Percentiles rank a stretch among this genome's conserved stretches.
phyloP scores from a whole-genome alignment of 37 sponge, comb jelly and placozoan species.

The Dysidea cf. avara region DNA sequence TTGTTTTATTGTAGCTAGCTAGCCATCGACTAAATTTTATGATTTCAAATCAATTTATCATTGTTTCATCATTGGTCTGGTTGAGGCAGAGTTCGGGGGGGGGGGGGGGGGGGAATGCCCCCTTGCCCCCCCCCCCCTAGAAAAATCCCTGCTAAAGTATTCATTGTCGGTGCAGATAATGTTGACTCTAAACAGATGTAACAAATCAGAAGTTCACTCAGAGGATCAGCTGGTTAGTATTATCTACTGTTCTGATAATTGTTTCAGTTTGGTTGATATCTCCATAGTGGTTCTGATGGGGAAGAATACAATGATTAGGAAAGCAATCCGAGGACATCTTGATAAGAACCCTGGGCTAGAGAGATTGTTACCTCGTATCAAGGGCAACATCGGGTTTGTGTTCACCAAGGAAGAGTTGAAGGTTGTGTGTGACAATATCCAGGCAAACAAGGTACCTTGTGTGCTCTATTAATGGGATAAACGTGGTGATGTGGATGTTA shows the following conservation, averaged over 20 bases:
- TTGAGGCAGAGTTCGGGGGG: no score
- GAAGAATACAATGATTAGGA: constrained; percentile 98
- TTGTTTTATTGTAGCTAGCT: no score
- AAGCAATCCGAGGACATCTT: constrained; percentile 84
- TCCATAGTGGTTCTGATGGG: constrained; percentile 60
- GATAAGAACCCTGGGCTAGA: constrained; percentile 86
- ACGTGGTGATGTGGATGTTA: constrained; percentile 24
- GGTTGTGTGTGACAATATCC: constrained; percentile 80
- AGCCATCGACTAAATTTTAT: no score
- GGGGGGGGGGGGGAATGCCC: no score
- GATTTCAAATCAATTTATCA: no score
- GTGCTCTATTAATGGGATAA: no score
- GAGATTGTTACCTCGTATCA: constrained; percentile 85
- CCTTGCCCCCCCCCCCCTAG: no score
- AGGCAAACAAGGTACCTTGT: constrained; percentile 84
- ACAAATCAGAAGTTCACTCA: constrained; percentile 89
- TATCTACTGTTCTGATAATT: background rate
- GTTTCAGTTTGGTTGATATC: background rate
- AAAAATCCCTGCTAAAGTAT: no score
- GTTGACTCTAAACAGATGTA: constrained; percentile 99
- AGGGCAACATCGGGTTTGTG: constrained; percentile 95
- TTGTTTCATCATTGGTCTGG: no score
- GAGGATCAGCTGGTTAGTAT: constrained; percentile 67
- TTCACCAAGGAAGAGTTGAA: constrained; percentile 89
- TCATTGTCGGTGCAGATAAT: constrained; percentile 97